Base-by-base conservation (phyloP, 2,797 vertebrate species). In the Cephalopachus bancanus region DNA sequence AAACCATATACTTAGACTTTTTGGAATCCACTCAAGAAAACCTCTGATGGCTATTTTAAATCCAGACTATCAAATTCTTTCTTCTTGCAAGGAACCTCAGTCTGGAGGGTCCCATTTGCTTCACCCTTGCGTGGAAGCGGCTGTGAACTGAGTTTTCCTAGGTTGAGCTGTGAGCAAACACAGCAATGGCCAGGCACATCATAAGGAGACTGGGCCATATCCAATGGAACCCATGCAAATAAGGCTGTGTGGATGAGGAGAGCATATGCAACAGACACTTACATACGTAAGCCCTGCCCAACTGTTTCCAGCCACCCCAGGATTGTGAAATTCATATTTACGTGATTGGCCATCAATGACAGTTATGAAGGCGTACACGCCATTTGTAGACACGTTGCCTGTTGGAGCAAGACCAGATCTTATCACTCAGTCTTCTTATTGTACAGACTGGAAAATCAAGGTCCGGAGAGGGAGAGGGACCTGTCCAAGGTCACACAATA, bases 51-150 rank as follows among this genome's bases (percentile, higher is more conserved):
- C 28, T 90, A 37, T 62, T 89, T 92, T 83, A 51, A 88, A 90
- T 91, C 11, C 19, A 33, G 12, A 74, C 24, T 33, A 85, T 8
- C 72, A 96, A 90, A 22, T 92, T 83, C 65, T 96, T 88, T 51
- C 16, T 89, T 10, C 49, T 57, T 71, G 12, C 1, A 71, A 55
- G 53, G 19, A 84, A 69, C 57, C 26, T 84, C 22, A 62, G 59
- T 55, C 19, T 93, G n/a, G 71, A 87, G 60, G 33, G 14, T 64
- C 24, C 62, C 20, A 0, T 83, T 92, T 87, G 60, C 67, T 83
- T 91, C 22, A 51, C 26, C 15, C 60, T 90, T 19, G 20, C 28
- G 16, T 79, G 60, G n/a, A 24, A 89, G 28, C 10, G 49, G 49
- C 16, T 75, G 16, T 11, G 11, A 2, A 26, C 14, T 80, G 78